A percentile compares a stretch with the other conserved stretches of the same genome.
These are phyloP conservation scores for Rhabdomys dilectus DNA, from an alignment of 2,113 vertebrate species.

Conservation along the genomic window DNA sequence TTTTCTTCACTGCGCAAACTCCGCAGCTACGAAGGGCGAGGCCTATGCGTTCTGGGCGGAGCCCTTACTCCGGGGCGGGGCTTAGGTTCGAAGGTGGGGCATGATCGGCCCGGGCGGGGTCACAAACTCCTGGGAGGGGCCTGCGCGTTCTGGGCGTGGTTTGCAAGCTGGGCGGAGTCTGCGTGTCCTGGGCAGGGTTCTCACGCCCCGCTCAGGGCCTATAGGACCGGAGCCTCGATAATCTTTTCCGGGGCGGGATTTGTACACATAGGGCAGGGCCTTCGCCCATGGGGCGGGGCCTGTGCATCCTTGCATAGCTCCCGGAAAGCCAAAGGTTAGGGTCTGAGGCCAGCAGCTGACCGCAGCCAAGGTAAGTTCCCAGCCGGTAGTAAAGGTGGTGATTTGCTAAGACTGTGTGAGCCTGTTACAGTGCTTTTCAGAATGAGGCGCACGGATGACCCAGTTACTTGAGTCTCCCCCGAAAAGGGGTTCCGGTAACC, in stretches of 20 bases:
- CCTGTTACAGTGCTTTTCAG: neutral
- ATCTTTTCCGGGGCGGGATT: neutral
- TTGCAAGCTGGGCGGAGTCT: neutral
- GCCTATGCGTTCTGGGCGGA: neutral
- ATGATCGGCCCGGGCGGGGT: neutral
- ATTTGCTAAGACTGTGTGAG: neutral
- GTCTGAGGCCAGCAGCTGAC: rapidly evolving
- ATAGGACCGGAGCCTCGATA: neutral
- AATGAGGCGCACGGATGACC: neutral
- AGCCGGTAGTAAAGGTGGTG: neutral
- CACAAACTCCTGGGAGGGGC: neutral
- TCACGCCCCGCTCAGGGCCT: neutral
- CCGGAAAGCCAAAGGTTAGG: rapidly evolving
- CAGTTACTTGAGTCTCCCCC: neutral
- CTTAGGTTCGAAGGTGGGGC: neutral
- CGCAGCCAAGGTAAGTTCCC: neutral
- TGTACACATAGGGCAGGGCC: neutral
- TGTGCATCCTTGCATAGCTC: neutral
- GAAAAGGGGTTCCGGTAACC: neutral
- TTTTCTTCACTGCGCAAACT: constrained; percentile 72
- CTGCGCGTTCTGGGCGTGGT: neutral
- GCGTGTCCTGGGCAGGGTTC: neutral
- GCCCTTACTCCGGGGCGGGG: neutral
- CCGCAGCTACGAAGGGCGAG: neutral
- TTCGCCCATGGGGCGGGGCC: neutral